Conservation (phyloP, 2,888 invertebrate genomes). For the Latrodectus elegans region DNA sequence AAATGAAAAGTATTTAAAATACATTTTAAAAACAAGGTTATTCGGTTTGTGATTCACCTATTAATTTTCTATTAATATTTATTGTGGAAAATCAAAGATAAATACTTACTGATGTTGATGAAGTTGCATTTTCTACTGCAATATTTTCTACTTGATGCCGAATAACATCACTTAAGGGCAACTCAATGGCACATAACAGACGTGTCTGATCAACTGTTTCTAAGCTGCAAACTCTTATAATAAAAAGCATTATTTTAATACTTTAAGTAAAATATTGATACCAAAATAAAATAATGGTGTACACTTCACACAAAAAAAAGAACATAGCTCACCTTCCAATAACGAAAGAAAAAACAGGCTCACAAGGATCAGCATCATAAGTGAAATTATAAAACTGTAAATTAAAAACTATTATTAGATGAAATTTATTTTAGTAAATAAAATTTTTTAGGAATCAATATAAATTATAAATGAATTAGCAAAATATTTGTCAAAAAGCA, state of each 20-base stretch:
- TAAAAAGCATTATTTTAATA: neutral
- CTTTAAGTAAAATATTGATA: neutral
- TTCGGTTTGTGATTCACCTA: no score
- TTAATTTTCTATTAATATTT: no score
- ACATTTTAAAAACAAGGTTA: no score
- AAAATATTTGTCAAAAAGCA: no score
- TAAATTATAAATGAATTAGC: no score
- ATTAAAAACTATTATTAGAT: neutral
- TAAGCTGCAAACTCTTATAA: constrained; percentile 64
- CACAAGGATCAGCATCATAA: constrained; percentile 64
- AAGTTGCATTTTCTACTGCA: constrained; percentile 35
- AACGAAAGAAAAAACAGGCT: constrained; percentile 65
- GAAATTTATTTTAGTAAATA: neutral
- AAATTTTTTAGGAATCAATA: no score
- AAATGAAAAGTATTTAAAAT: no score
- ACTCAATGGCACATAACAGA: constrained; percentile 66
- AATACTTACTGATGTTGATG: constrained; percentile 43
- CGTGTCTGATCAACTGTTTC: constrained; percentile 68
- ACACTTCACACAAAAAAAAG: neutral
- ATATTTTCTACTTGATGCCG: constrained; percentile 64
- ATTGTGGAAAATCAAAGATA: no score
- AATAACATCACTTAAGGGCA: constrained; percentile 67
- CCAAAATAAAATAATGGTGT: neutral
- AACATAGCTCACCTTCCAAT: constrained; percentile 54
- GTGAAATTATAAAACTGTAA: constrained; percentile 67